These are phyloP conservation scores for Erebia epiphron DNA, from an alignment of 2,888 invertebrate species.

Conservation along the genomic window DNA sequence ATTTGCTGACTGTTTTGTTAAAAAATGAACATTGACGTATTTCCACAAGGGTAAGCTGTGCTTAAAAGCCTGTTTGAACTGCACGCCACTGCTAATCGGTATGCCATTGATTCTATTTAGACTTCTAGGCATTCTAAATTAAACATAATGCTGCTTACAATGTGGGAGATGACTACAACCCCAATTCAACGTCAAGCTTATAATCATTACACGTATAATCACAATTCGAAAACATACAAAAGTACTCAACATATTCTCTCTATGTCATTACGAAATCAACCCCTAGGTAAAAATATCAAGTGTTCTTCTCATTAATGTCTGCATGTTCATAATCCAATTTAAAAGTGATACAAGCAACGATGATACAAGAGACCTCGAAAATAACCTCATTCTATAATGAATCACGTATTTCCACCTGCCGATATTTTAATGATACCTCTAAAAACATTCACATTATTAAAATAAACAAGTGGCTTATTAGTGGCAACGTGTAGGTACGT, in stretches of 20 bases:
- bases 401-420: constrained; percentile 36
- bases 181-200: too few relatives aligned
- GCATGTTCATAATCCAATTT: constrained; percentile 27
- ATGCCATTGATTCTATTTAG: too few relatives aligned
- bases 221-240: background rate
- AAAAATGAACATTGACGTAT: too few relatives aligned
- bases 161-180: too few relatives aligned
- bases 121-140: too few relatives aligned
- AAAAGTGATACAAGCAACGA: constrained; percentile 28
- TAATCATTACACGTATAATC: too few relatives aligned
- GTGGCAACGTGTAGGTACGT: constrained; percentile 54
- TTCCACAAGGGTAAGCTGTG: too few relatives aligned
- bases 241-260: background rate
- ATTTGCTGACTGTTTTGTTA: too few relatives aligned
- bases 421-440: constrained; percentile 49
- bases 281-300: background rate
- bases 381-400: constrained; percentile 37
- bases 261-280: background rate
- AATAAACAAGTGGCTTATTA: constrained; percentile 75
- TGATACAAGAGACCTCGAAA: constrained; percentile 26
- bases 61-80: too few relatives aligned
- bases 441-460: constrained; percentile 54
- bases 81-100: too few relatives aligned
- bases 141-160: too few relatives aligned
- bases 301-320: background rate